Base-by-base conservation (phyloP, 2,113 vertebrate species). In the Perca fluviatilis region DNA sequence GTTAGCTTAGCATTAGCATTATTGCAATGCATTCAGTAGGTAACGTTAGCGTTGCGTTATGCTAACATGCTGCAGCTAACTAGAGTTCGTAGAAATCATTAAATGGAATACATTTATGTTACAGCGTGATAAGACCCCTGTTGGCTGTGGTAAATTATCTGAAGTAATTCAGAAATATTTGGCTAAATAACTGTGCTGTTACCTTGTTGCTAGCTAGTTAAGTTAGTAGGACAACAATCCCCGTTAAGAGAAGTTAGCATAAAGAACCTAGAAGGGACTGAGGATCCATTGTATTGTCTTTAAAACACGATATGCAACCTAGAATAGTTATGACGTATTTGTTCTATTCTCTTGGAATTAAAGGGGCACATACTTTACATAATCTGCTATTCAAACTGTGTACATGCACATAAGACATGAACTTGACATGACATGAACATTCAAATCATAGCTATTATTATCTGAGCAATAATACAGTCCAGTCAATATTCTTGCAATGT, bases 1-100 rank as follows among this genome's bases (percentile, higher is more conserved):
- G 10, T 67, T 86, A 89, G 87, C 85, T 84, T 87, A 91, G 83
- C 86, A 36, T 69, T 73, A 78, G 70, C 79, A 62, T 77, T 15
- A n/a, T 11, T 12, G 16, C 21, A 50, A 14, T 33, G 36, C 40
- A 47, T 53, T 82, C 58, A 21, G 47, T 11, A 49, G 61, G 54
- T 16, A 56, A 51, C 18, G n/a, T 12, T 61, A 47, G 27, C 27
- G 2, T 18, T 53, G 30, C 56, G 50, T 15, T 53, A 2, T 50
- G 67, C 79, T 36, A 68, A 43, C 57, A n/a, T 12, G 4, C 19
- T 58, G 50, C 18, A 60, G 30, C 54, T 43, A 64, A 33, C 46
- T 68, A 3, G 4, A 43, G 4, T 49, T 71, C 53, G 30, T 64
- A 40, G 23, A 27, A 0, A 14, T 46, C 1, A 16, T 6, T 54